phyloP scores from a whole-genome alignment of 2,797 vertebrate genomes.

The Orestias chungarensis region DNA sequence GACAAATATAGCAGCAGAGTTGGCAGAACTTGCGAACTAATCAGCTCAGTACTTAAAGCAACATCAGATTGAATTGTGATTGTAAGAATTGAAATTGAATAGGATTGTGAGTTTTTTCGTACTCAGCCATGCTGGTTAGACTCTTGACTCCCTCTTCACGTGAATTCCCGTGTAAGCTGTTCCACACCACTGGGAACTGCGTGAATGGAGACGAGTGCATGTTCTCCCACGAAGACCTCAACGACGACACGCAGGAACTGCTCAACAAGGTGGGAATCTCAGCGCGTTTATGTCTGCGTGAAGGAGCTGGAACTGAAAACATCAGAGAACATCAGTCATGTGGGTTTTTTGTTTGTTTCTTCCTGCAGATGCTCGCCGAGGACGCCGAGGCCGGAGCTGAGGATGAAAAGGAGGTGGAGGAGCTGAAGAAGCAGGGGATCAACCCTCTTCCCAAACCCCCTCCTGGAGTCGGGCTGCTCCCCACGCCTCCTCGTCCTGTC shows the following conservation, averaged over 20 bases:
- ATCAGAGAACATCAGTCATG: neutral
- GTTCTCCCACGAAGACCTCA: conserved; percentile 93
- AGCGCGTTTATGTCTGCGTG: no score
- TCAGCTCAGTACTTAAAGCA: no score
- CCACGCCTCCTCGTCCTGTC: conserved; percentile 86
- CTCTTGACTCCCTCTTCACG: conserved; percentile 84
- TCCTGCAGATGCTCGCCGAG: conserved; percentile 89
- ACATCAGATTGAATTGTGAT: no score
- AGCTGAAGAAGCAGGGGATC: conserved; percentile 96
- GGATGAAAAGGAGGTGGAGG: conserved; percentile 96
- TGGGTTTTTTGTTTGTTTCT: neutral
- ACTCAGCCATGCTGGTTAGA: no score
- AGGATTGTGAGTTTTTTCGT: no score
- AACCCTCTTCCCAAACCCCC: conserved; percentile 95
- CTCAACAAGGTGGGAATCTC: conserved; percentile 86
- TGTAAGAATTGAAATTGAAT: no score
- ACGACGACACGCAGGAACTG: conserved; percentile 91
- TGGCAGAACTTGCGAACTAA: no score
- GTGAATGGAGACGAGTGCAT: conserved; percentile 95
- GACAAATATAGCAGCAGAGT: no score
- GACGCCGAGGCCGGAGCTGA: conserved; percentile 94
- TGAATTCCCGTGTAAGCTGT: conserved; percentile 95
- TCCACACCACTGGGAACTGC: conserved; percentile 95
- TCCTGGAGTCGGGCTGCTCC: conserved; percentile 92
- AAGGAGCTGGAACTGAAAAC: no score